Conservation (phyloP, 1,140 invertebrate species). For the Rhagoletis pomonella region DNA sequence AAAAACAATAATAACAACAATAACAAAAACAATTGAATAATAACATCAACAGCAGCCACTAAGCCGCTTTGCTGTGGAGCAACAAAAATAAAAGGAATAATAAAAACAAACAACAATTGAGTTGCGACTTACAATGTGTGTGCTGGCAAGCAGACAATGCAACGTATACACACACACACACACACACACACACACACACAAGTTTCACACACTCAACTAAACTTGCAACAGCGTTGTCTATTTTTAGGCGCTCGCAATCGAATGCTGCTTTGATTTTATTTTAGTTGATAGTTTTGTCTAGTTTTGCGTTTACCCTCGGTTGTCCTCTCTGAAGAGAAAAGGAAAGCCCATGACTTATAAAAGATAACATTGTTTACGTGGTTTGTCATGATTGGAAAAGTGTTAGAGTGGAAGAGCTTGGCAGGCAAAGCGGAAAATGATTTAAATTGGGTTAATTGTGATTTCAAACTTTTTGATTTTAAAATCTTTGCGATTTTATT, state of each 20-base stretch:
- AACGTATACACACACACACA: background rate
- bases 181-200: background rate
- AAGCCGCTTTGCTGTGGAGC: background rate
- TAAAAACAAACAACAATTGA: slow-evolving; percentile 29
- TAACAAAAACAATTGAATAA: too few relatives aligned
- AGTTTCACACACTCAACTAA: too few relatives aligned
- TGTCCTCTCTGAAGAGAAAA: too few relatives aligned
- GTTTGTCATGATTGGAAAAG: background rate
- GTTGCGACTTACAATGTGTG: background rate
- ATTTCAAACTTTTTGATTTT: background rate
- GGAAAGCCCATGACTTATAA: background rate
- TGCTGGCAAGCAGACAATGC: background rate
- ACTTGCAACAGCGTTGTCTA: background rate
- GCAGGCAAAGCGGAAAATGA: background rate
- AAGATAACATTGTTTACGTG: background rate
- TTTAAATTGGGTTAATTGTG: background rate
- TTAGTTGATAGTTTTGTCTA: background rate
- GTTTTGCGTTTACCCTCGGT: too few relatives aligned
- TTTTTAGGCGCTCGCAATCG: background rate
- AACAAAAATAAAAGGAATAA: slow-evolving; percentile 25
- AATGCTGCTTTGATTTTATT: background rate
- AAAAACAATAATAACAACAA: background rate
- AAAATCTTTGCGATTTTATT: too few relatives aligned
- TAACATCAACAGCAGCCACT: too few relatives aligned
- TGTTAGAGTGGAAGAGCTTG: background rate